Evolutionary conservation across 2,888 invertebrate species (phyloP).

Genomic region (Chaetogeoica ovagalla): DNA sequence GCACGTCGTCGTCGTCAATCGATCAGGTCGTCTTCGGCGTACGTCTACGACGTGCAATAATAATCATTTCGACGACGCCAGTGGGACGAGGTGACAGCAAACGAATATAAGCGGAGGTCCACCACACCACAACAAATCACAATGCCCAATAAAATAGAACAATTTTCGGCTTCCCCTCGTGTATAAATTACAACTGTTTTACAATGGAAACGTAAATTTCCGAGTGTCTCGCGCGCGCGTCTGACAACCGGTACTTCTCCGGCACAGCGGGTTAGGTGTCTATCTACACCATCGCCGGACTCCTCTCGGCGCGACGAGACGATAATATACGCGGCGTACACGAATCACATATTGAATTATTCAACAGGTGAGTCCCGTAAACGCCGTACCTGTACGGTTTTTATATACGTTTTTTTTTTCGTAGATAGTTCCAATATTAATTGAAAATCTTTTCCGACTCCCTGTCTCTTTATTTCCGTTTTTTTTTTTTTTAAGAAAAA

Average conservation of each 20-base stretch:
- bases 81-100: conserved; percentile 3
- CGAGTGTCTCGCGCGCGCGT: neutral
- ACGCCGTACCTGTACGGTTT: neutral
- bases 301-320: conserved; percentile 15
- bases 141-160: conserved; percentile 44
- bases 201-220: conserved; percentile 53
- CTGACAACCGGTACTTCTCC: conserved; percentile 35
- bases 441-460: conserved; percentile 31
- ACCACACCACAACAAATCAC: conserved; percentile 27
- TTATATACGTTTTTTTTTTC: neutral
- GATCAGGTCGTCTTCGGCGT: conserved; percentile 5
- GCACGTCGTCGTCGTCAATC: conserved; percentile 16
- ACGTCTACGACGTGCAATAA: too few species aligned
- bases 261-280: conserved; percentile 50
- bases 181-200: conserved; percentile 43
- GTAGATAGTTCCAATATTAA: conserved; percentile 26
- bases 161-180: conserved; percentile 33
- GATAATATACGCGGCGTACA: neutral
- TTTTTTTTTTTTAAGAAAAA: neutral
- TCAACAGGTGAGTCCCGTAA: conserved; percentile 9
- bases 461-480: neutral
- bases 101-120: conserved; percentile 16
- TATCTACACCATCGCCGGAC: conserved; percentile 17
- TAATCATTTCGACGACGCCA: conserved; percentile 10
- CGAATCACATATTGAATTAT: conserved; percentile 44